Evolutionary conservation across 2,113 vertebrate species (phyloP), one percentile per base, ranked within the genome.

Genomic region (Lepus timidus): DNA sequence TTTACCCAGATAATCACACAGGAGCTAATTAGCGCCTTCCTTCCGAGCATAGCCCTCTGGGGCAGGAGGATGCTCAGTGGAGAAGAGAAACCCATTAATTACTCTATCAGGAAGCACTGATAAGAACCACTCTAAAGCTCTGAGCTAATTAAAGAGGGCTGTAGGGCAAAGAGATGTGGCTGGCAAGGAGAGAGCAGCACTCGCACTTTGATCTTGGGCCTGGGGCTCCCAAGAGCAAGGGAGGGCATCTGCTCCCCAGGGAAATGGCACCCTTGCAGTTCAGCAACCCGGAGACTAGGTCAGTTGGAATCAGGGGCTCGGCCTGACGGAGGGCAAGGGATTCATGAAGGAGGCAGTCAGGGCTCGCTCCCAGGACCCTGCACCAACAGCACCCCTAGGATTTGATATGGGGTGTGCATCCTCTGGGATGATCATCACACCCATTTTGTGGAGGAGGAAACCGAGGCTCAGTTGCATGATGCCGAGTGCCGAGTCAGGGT

Each of bases 1-100:
- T 96, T 97, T 96, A 97, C 95, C 96, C 93, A 92, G 93, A 89
- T 97, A 96, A 96, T 97, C 97, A 95, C 97, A 96, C 22, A 95
- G 96, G 95, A 93, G 94, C 97, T 98, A 98, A 98, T 98, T 98
- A 98, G 95, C 95, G 95, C 96, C 85, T 97, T 97, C 96, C 97
- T 98, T 96, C 95, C 67, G 55, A 97, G 96, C 73, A 65, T 70
- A 96, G 89, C 86, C 95, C 97, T 98, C 95, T 94, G 83, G 97
- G 97, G 96, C 95, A 95, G 90, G 74, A 90, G 64, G 96, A 74
- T 83, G 76, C 94, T 96, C 88, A 86, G 92, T 90, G 83, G 96
- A 97, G 97, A 97, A 97, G 95, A 98, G 95, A 92, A 95, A 81
- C 79, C 94, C 85, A 58, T 96, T 98, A 98, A 98, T 98, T 97